Evolutionary conservation across 2,888 invertebrate genomes (phyloP), one percentile per base, ranked within the genome.

Genomic region (Campoletis raptor): DNA sequence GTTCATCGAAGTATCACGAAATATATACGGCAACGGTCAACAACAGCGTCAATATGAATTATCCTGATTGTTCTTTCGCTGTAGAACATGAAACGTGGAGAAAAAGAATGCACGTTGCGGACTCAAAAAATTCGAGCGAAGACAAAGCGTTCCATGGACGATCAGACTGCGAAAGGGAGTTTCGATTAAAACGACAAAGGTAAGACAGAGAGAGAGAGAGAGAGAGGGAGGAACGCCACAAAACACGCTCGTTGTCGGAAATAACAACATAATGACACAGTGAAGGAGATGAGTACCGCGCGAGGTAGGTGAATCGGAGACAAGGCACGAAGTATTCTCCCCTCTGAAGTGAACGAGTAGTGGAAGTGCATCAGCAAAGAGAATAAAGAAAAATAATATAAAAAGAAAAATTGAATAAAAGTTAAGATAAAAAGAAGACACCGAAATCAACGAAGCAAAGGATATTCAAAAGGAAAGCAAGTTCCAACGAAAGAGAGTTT

Each of bases 191-290:
- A 54, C 15, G 52, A n/a, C 45, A n/a, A 30, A 15, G 45, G 45
- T 21, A 9, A 24, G 69, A 45, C 24, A 45, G 42, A 42, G 69
- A 69, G 21, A 45, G 24, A n/a, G 42, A 42, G 69, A 69, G 69
- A 45, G 42, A 45, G 42, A 42, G 24, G 24, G 69, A 42, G 42
- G 45, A 21, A 21, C 30, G 73, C 81, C 91, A 86, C 92, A 91
- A 92, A 92, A 93, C 92, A 92, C 92, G 93, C 93, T 94, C 93
- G 93, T 94, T 94, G 93, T 93, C 92, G 92, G 92, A 92, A 94
- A 93, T 94, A 94, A 94, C 93, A 93, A 93, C 92, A 94, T 94
- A 94, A 94, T 94, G 93, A 94, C 93, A 93, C 90, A 93, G 93
- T 93, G 91, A 92, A 89, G 91, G 92, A 93, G 91, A 92, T 92